Evolutionary conservation across 2,113 vertebrate species (phyloP).

Genomic region (Atlantisia rogersi): DNA sequence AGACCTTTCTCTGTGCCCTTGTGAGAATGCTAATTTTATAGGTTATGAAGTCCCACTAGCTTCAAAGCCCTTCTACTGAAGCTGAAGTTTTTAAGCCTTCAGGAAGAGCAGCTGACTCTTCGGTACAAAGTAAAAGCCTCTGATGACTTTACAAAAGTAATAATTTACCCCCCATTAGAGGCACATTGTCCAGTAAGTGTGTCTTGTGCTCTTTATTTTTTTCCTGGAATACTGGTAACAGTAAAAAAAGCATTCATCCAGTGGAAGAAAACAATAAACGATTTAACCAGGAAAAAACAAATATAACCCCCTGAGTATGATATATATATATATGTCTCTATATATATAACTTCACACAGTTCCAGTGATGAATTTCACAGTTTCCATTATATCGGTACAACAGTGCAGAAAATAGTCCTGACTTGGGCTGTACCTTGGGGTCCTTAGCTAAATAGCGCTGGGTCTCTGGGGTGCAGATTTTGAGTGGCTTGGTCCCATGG

Average conservation of each 20-base stretch:
- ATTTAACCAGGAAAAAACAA: neutral
- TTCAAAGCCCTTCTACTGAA: slow-evolving; percentile 2
- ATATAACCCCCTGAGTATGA: neutral
- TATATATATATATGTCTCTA: too few species aligned
- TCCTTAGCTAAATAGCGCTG: neutral
- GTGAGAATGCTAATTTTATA: neutral
- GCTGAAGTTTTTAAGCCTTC: slow-evolving; percentile 5
- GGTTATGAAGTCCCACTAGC: neutral
- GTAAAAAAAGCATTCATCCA: neutral
- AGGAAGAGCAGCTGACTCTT: slow-evolving; percentile 2
- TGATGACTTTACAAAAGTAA: slow-evolving; percentile 16
- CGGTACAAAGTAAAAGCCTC: slow-evolving; percentile 3
- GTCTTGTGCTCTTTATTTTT: slow-evolving; percentile 12
- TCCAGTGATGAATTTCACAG: neutral
- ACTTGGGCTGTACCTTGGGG: neutral
- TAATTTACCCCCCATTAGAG: neutral
- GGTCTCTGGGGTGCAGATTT: neutral
- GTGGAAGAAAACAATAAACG: neutral
- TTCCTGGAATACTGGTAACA: neutral
- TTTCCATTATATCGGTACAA: neutral
- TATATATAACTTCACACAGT: neutral
- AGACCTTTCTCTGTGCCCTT: neutral
- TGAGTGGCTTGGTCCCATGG: fast-evolving
- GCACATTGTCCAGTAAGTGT: neutral
- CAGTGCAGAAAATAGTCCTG: neutral